A percentile compares a stretch with the other conserved stretches of the same genome.
phyloP scores from a whole-genome alignment of 2,797 vertebrate genomes.

The Parambassis ranga region DNA sequence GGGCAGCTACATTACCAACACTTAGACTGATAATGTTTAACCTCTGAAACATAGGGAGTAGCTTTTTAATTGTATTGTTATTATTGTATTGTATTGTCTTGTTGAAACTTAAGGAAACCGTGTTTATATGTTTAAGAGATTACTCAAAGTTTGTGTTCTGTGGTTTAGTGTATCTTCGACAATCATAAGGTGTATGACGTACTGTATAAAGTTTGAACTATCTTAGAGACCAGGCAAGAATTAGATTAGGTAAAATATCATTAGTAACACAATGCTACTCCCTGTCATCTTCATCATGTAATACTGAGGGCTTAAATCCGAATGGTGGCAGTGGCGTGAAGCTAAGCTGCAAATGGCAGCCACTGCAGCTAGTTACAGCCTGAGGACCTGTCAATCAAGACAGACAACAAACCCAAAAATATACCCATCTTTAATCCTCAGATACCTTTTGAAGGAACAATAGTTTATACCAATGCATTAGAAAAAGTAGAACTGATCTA shows the following conservation, averaged over 20 bases:
- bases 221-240: too few relatives aligned
- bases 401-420: constrained; percentile 14
- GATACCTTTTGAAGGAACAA: not conserved
- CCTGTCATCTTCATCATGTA: not conserved
- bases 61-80: constrained; percentile 6
- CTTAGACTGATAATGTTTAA: constrained; percentile 22
- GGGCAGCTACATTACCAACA: constrained; percentile 25
- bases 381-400: constrained; percentile 34
- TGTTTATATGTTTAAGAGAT: too few relatives aligned
- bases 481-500: too few relatives aligned
- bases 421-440: not conserved
- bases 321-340: constrained; percentile 13
- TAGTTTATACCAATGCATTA: not conserved
- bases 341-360: constrained; percentile 24
- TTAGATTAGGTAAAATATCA: not conserved
- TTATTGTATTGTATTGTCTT: too few relatives aligned
- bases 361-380: constrained; percentile 15
- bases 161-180: too few relatives aligned
- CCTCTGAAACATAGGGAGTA: not conserved
- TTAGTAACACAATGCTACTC: not conserved
- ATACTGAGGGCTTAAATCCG: constrained; percentile 6
- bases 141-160: too few relatives aligned
- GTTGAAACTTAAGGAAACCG: not conserved
- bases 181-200: too few relatives aligned
- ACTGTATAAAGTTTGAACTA: too few relatives aligned